phyloP scores from a whole-genome alignment of 2,888 invertebrate genomes.

The Litoditis marina region DNA sequence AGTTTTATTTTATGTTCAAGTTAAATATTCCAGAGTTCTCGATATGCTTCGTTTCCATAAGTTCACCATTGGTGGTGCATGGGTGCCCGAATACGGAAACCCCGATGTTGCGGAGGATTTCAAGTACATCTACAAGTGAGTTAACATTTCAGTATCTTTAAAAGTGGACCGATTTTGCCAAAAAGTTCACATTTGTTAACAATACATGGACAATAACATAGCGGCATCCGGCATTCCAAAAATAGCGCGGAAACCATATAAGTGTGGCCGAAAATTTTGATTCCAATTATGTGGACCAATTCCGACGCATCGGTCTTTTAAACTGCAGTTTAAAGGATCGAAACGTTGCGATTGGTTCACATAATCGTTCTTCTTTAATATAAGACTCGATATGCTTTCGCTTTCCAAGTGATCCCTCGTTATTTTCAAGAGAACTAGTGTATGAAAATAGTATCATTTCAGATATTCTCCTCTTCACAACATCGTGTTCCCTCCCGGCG shows the following conservation, averaged over 20 bases:
- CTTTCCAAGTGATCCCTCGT: too few species aligned
- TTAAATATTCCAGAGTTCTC: conserved; percentile 74
- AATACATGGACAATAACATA: neutral
- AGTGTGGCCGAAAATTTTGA: neutral
- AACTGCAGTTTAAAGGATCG: too few species aligned
- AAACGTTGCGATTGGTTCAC: too few species aligned
- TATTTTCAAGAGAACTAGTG: too few species aligned
- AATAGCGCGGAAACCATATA: too few species aligned
- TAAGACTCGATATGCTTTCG: too few species aligned
- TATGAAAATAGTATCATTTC: too few species aligned
- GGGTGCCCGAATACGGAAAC: conserved; percentile 92
- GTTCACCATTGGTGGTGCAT: conserved; percentile 94
- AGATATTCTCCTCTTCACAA: conserved; percentile 89
- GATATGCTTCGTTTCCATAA: conserved; percentile 97
- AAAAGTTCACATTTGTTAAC: neutral
- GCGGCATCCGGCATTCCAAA: too few species aligned
- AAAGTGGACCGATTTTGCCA: neutral
- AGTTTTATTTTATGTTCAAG: too few species aligned
- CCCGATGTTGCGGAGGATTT: conserved; percentile 82
- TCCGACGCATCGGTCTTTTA: too few species aligned
- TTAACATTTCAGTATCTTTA: conserved; percentile 2
- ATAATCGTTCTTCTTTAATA: too few species aligned
- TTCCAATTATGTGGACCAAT: too few species aligned
- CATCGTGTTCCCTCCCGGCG: conserved; percentile 70
- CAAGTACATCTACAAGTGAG: conserved; percentile 74